Conservation (phyloP, 1,140 invertebrate species). For the Hycleus cichorii region DNA sequence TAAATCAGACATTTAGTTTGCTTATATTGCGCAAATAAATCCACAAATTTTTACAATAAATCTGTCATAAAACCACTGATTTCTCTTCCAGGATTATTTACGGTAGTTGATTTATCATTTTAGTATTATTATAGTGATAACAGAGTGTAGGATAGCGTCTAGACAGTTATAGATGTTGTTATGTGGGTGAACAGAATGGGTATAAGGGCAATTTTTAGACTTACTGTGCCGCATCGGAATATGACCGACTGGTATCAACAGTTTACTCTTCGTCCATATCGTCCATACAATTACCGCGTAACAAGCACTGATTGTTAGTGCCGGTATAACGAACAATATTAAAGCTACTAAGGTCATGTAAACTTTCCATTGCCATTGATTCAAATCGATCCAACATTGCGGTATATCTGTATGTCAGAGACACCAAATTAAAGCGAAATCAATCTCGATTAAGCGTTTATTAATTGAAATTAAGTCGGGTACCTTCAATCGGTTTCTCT, state of each 20-base stretch:
- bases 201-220: not conserved
- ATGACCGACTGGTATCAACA: constrained; percentile 42
- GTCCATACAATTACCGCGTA: constrained; percentile 88
- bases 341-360: constrained; percentile 81
- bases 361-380: constrained; percentile 72
- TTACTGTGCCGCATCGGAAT: constrained; percentile 32
- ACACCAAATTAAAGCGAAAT: constrained; percentile 4
- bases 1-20: too few species aligned
- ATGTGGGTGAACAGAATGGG: too few species aligned
- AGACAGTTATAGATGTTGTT: too few species aligned
- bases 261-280: constrained; percentile 79
- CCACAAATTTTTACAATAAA: too few species aligned
- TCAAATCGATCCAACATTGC: constrained; percentile 88
- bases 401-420: constrained; percentile 49
- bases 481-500: constrained; percentile 68
- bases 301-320: constrained; percentile 83
- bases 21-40: too few species aligned
- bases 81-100: too few species aligned
- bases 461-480: constrained; percentile 3
- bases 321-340: constrained; percentile 79
- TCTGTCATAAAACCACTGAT: too few species aligned
- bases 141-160: too few species aligned
- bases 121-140: too few species aligned
- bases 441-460: not conserved
- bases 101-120: too few species aligned